Percentiles rank a stretch among this genome's conserved stretches.
These are phyloP conservation scores for Reinhardtius hippoglossoides DNA, from an alignment of 2,113 vertebrate genomes.

Conservation along the genomic window DNA sequence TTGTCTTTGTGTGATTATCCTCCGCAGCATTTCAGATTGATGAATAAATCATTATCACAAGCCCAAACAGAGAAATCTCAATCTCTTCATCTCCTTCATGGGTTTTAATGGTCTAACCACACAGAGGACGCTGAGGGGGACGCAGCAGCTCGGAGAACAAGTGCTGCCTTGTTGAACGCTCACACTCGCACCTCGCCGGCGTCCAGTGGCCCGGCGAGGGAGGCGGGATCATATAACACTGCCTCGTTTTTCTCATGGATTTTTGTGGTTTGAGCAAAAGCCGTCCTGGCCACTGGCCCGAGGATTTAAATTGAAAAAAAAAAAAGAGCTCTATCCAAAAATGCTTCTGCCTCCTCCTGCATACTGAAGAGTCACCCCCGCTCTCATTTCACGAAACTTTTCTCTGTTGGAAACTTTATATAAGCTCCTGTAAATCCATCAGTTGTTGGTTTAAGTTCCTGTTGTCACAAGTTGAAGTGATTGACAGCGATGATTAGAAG, in stretches of 20 bases:
- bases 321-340: slow-evolving; percentile 24
- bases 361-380: slow-evolving; percentile 5
- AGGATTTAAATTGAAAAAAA: slow-evolving; percentile 27
- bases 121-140: slow-evolving; percentile 52
- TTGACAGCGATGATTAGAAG: slow-evolving; percentile 23
- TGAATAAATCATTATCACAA: slow-evolving; percentile 50
- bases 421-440: slow-evolving; percentile 10
- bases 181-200: slow-evolving; percentile 52
- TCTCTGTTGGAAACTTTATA: no score
- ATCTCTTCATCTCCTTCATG: slow-evolving; percentile 43
- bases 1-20: slow-evolving; percentile 2
- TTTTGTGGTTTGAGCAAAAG: slow-evolving; percentile 66
- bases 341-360: slow-evolving; percentile 14
- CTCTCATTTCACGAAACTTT: background rate
- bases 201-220: slow-evolving; percentile 38
- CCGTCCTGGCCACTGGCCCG: slow-evolving; percentile 44
- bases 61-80: slow-evolving; percentile 40
- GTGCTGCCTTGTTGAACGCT: slow-evolving; percentile 60
- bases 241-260: slow-evolving; percentile 62
- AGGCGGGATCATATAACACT: slow-evolving; percentile 50
- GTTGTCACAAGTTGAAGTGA: slow-evolving; percentile 18
- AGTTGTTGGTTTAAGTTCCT: background rate
- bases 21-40: slow-evolving; percentile 19
- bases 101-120: slow-evolving; percentile 52
- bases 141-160: slow-evolving; percentile 62